These are phyloP conservation scores for Alligator mississippiensis DNA, from an alignment of 2,113 vertebrate species.

Conservation along the genomic window DNA sequence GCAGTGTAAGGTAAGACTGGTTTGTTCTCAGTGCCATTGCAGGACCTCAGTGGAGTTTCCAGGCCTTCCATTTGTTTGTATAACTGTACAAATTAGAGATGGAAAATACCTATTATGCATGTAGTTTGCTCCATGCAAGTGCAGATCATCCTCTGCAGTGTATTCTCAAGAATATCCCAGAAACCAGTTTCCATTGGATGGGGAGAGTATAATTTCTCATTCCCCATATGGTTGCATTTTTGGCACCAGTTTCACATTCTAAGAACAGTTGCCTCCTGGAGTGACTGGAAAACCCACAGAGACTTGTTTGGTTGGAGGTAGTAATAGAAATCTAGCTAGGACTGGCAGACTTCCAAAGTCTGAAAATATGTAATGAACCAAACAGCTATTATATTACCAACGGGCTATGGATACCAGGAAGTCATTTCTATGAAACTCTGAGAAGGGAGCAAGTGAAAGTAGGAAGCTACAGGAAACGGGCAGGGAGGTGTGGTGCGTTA, in stretches of 20 bases:
- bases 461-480: rapidly evolving
- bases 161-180: not conserved
- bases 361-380: not conserved
- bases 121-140: rapidly evolving
- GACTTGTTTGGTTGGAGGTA: conserved; percentile 16
- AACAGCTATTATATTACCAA: not conserved
- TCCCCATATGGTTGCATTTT: not conserved
- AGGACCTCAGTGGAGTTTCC: not conserved
- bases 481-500: rapidly evolving
- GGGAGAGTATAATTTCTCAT: not conserved
- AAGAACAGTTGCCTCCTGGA: not conserved
- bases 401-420: not conserved
- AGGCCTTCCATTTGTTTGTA: not conserved
- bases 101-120: not conserved
- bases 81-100: not conserved
- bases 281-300: not conserved
- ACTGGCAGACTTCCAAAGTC: not conserved
- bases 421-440: rapidly evolving
- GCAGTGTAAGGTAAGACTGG: not conserved
- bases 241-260: not conserved
- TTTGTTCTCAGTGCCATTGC: not conserved
- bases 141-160: not conserved
- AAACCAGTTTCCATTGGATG: not conserved
- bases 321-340: not conserved
- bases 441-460: not conserved